A percentile compares a stretch with the other conserved stretches of the same genome.
Evolutionary conservation across 2,113 vertebrate species (phyloP).

Genomic region (Epinephelus cyanopodus): DNA sequence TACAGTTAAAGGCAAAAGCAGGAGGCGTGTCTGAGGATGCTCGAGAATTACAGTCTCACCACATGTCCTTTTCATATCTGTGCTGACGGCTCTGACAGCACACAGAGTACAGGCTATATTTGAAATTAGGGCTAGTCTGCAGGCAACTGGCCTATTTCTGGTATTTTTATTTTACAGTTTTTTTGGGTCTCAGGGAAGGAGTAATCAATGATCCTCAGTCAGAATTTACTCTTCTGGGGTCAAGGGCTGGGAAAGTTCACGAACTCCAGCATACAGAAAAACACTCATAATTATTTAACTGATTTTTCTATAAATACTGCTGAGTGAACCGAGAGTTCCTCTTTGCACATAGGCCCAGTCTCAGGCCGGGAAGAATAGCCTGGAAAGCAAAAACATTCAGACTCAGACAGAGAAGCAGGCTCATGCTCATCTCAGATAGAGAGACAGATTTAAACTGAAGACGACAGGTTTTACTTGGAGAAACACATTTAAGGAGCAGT

Average conservation of each 20-base stretch:
- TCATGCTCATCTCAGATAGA: neutral
- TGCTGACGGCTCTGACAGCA: slow-evolving; percentile 5
- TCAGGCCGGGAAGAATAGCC: neutral
- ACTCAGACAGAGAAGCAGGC: neutral
- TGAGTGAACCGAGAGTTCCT: neutral
- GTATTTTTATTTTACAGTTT: neutral
- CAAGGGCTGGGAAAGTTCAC: neutral
- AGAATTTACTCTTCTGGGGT: slow-evolving; percentile 2
- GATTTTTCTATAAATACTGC: slow-evolving; percentile 5
- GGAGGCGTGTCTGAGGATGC: slow-evolving; percentile 20
- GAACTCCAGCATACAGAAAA: neutral
- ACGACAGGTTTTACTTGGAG: neutral
- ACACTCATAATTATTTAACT: neutral
- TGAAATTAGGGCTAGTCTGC: slow-evolving; percentile 6
- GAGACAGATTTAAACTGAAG: neutral
- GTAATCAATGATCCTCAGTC: neutral
- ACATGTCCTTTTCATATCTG: slow-evolving; percentile 42
- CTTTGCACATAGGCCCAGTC: neutral
- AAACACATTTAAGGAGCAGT: too few relatives aligned
- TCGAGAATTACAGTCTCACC: slow-evolving; percentile 20
- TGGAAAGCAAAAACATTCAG: neutral
- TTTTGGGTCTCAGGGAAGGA: neutral
- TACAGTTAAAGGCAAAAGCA: slow-evolving; percentile 34
- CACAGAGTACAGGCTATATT: neutral
- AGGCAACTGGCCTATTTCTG: slow-evolving; percentile 2